These are phyloP conservation scores for Chrysocyon brachyurus DNA, from an alignment of 2,797 vertebrate genomes.

Conservation along the genomic window DNA sequence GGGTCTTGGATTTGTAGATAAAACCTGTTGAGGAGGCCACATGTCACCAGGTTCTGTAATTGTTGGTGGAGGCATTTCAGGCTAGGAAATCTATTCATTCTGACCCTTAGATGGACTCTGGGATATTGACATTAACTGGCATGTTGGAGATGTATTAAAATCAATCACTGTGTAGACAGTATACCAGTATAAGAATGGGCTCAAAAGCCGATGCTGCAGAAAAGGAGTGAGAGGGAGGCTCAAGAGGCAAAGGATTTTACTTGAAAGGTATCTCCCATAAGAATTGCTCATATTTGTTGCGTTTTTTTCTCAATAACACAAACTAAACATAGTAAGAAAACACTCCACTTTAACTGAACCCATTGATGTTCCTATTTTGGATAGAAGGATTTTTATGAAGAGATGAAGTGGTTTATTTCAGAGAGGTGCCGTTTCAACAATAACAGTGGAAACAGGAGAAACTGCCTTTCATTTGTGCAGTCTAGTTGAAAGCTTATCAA, in stretches of 20 bases:
- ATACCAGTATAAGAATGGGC: background rate
- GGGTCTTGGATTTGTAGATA: constrained; percentile 10
- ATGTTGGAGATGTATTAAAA: constrained; percentile 4
- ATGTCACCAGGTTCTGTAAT: background rate
- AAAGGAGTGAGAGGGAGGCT: background rate
- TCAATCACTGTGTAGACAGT: background rate
- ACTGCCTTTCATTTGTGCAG: background rate
- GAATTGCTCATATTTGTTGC: background rate
- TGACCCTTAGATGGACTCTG: background rate
- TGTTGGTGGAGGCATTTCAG: background rate
- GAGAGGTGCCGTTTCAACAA: constrained; percentile 39
- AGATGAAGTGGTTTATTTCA: constrained; percentile 52
- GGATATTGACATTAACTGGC: background rate
- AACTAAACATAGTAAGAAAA: constrained; percentile 58
- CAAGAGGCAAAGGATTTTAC: background rate
- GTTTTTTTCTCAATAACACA: constrained; percentile 65
- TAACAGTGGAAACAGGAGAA: background rate
- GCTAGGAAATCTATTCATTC: background rate
- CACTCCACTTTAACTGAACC: constrained; percentile 3
- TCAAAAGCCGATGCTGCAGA: background rate
- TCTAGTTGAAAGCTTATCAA: constrained; percentile 43
- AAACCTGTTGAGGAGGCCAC: background rate
- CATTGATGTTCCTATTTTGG: constrained; percentile 58
- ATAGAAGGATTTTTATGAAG: constrained; percentile 57
- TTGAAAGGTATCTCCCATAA: background rate